Conservation (phyloP, 2,113 vertebrate genomes). For the Pygoscelis adeliae region DNA sequence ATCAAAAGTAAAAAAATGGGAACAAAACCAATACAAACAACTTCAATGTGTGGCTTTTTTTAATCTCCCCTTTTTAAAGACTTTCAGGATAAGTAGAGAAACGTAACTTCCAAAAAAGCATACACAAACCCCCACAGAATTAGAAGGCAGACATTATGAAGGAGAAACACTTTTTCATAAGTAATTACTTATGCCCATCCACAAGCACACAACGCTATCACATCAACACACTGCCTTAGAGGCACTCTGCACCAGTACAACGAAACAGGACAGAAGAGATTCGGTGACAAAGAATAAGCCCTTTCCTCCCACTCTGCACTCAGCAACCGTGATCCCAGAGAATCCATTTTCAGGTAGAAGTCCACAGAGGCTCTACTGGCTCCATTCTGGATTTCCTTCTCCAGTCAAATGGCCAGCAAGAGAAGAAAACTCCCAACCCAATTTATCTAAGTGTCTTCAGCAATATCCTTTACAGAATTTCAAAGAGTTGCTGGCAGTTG, state of each 20-base stretch:
- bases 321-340: not conserved
- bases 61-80: not conserved
- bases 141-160: not conserved
- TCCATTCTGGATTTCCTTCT: not conserved
- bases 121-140: not conserved
- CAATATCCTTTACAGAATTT: slow-evolving; percentile 23
- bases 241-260: not conserved
- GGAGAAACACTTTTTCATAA: not conserved
- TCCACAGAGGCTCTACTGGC: not conserved
- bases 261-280: not conserved
- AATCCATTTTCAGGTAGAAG: not conserved
- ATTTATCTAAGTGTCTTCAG: slow-evolving; percentile 16
- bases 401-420: not conserved
- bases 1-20: not conserved
- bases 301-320: not conserved
- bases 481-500: slow-evolving; percentile 31
- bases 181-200: not conserved
- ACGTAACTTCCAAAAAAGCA: not conserved
- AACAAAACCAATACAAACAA: not conserved
- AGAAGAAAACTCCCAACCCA: slow-evolving; percentile 6
- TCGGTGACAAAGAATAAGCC: not conserved
- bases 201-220: not conserved
- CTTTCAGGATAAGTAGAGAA: not conserved
- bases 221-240: not conserved
- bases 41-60: not conserved